Evolutionary conservation across 2,113 vertebrate genomes (phyloP).

Genomic region (Sarotherodon lohbergeri): DNA sequence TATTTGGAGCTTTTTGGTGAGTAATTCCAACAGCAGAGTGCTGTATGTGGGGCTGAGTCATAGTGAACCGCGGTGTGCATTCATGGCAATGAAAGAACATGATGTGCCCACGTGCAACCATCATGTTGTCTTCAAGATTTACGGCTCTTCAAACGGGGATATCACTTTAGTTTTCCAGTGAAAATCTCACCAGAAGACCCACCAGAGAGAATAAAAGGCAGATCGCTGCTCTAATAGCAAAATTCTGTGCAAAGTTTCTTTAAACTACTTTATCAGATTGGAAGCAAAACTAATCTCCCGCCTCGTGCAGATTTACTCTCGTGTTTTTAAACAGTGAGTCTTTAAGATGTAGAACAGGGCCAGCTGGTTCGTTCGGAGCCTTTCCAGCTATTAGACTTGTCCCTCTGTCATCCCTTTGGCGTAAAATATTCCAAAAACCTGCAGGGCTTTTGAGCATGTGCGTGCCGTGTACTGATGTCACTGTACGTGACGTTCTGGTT

Average conservation of each 20-base stretch:
- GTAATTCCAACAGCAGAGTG: not conserved
- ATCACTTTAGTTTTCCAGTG: not conserved
- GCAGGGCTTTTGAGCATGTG: not conserved
- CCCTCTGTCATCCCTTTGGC: not conserved
- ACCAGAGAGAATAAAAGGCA: not conserved
- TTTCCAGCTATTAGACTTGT: not conserved
- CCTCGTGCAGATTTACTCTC: not conserved
- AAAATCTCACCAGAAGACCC: not conserved
- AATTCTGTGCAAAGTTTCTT: accelerated
- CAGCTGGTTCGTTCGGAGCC: not conserved
- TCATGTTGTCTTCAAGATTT: not conserved
- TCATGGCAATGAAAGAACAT: not conserved
- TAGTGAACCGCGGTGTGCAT: not conserved
- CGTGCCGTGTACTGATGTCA: not conserved
- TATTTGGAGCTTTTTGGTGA: not conserved
- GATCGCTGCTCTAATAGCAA: not conserved
- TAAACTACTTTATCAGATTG: not conserved
- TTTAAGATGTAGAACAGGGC: not conserved
- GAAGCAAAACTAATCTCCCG: not conserved
- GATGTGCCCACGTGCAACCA: not conserved
- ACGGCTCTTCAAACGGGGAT: not conserved
- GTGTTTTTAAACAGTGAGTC: not conserved
- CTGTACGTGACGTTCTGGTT: not conserved
- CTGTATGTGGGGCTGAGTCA: not conserved
- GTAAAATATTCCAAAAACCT: not conserved